phyloP scores from a whole-genome alignment of 2,113 vertebrate species.

The Callipepla californica region DNA sequence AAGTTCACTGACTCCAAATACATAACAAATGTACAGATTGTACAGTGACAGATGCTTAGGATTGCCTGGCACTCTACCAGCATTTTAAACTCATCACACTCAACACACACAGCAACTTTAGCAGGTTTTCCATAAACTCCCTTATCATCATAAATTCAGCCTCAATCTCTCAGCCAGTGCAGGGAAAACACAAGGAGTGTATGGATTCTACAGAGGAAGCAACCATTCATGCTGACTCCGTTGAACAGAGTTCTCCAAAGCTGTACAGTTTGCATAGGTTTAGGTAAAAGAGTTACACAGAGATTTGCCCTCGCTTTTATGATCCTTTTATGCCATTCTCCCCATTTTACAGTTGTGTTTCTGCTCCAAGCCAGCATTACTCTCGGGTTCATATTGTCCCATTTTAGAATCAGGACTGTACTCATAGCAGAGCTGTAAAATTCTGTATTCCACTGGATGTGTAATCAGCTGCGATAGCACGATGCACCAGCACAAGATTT shows the following conservation, averaged over 20 bases:
- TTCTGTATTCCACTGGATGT: neutral
- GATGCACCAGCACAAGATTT: neutral
- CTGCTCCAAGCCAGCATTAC: neutral
- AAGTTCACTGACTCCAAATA: neutral
- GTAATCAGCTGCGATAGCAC: neutral
- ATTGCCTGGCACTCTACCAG: neutral
- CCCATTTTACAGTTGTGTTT: neutral
- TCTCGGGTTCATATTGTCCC: neutral
- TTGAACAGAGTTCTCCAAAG: conserved; percentile 11
- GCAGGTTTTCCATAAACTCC: conserved; percentile 12
- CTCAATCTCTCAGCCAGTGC: neutral
- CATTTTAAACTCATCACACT: conserved; percentile 10
- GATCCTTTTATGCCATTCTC: neutral
- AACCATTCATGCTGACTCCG: neutral
- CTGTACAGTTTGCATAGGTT: neutral
- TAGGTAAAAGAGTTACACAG: neutral
- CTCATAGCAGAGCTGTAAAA: neutral
- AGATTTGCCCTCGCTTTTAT: neutral
- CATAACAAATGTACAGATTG: conserved; percentile 10
- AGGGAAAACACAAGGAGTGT: conserved; percentile 44
- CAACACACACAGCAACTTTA: neutral
- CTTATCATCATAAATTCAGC: conserved; percentile 18
- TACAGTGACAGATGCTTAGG: neutral
- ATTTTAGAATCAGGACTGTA: neutral
- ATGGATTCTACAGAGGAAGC: conserved; percentile 48